phyloP scores from a whole-genome alignment of 2,113 vertebrate genomes.

The Scytalopus superciliaris region DNA sequence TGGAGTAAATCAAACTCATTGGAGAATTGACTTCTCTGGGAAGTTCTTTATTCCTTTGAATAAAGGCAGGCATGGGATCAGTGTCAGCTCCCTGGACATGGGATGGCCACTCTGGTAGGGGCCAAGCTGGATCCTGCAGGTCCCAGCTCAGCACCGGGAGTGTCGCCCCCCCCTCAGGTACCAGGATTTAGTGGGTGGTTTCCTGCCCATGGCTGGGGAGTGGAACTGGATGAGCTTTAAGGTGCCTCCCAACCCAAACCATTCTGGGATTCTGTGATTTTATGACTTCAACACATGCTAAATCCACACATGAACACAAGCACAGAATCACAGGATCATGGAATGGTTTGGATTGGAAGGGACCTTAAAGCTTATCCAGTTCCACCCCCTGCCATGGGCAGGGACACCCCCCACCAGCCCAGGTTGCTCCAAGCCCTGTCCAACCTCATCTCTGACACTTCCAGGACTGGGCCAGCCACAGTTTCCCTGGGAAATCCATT shows the following conservation, averaged over 20 bases:
- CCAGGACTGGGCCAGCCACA: neutral
- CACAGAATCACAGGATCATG: neutral
- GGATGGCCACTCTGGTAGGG: neutral
- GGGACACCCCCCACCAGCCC: accelerated
- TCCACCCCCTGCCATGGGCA: neutral
- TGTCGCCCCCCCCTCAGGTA: neutral
- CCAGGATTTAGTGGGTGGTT: neutral
- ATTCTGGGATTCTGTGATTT: neutral
- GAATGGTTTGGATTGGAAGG: neutral
- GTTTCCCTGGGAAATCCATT: neutral
- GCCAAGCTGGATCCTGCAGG: neutral
- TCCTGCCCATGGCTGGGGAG: neutral
- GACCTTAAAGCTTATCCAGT: neutral
- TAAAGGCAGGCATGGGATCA: neutral
- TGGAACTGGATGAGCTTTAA: neutral
- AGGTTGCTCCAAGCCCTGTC: accelerated
- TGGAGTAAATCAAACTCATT: neutral
- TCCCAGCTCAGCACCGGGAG: neutral
- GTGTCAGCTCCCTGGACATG: neutral
- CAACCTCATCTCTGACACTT: neutral
- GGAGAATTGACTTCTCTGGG: neutral
- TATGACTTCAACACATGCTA: neutral
- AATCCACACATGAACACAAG: neutral
- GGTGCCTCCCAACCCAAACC: neutral
- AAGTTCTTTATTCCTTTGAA: neutral